Evolutionary conservation across 2,888 invertebrate genomes (phyloP).

Genomic region (Stictocephala bisonia): DNA sequence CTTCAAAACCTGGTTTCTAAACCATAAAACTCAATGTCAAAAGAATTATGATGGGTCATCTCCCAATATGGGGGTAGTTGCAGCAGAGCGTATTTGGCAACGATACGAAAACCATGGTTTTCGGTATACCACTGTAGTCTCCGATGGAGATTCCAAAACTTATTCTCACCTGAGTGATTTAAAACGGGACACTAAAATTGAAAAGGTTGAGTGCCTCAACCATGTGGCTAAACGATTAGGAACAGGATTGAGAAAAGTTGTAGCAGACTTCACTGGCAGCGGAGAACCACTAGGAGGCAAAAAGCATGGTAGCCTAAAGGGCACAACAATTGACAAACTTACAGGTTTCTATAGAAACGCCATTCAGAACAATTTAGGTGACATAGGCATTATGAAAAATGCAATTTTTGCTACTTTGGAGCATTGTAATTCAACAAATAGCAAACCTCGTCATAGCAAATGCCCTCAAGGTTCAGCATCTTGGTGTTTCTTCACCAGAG

Average conservation of each 20-base stretch:
- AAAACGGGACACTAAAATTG: constrained; percentile 9
- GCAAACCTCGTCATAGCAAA: not conserved
- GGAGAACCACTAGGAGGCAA: constrained; percentile 9
- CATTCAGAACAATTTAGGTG: constrained; percentile 10
- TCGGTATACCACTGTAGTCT: too few relatives aligned
- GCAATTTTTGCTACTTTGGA: not conserved
- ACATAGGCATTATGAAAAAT: not conserved
- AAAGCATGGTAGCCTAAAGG: not conserved
- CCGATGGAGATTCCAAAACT: not conserved
- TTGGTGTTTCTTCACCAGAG: not conserved
- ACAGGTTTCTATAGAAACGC: constrained; percentile 3
- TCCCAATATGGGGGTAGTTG: constrained; percentile 21
- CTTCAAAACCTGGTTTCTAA: constrained; percentile 6
- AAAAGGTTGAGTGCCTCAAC: constrained; percentile 11
- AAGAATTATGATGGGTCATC: constrained; percentile 14
- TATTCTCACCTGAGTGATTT: constrained; percentile 2
- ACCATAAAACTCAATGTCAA: constrained; percentile 4
- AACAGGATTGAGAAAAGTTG: not conserved
- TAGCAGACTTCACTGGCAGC: constrained; percentile 1
- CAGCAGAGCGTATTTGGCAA: constrained; percentile 20
- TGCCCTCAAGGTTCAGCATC: not conserved
- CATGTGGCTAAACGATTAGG: not conserved
- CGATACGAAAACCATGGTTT: too few relatives aligned
- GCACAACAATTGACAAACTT: not conserved
- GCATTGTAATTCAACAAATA: not conserved